Evolutionary conservation across 37 sponge, comb jelly and placozoan species (phyloP), one percentile per base, ranked within the genome.

Genomic region (Ianthella basta): DNA sequence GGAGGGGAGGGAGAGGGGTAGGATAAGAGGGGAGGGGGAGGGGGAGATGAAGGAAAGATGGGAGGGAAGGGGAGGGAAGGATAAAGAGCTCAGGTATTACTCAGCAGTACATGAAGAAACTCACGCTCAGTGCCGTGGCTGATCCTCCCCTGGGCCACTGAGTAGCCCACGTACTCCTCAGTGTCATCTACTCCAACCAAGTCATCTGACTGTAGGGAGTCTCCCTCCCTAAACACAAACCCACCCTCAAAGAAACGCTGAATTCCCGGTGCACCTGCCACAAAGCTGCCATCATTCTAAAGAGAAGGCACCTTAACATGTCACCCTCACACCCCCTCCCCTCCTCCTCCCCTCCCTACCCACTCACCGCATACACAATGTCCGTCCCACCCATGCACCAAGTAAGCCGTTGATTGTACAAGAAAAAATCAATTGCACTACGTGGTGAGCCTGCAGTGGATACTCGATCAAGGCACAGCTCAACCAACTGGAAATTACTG

Each of bases 331-430:
- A 1, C 6, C 32, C 70, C 27, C 35, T 32, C 70, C 19, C 70
- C 19, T n/a, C 70, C 70, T 18, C 34, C 70, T 32, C 70, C 19
- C 70, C 70, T 35, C 34, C 70, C 1, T 35, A 69, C 35, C 33
- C 70, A 34, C 70, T 35, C 70, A 69, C 70, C 63, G 8, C 12
- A 6, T 34, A 69, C 0, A 30, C 35, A 69, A 30, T 30, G 34
- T 69, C 70, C 12, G 35, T 69, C 6, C 70, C 70, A 32, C 35
- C 70, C 70, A 69, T 69, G 70, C 70, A 69, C 34, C 50, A 44
- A 3, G 50, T 44, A 3, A 44, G 8, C 50, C 50, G 50, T 8
- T 8, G 6, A 3, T 44, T 3, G 8, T 8, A 8, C 8, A 44
- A 44, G 6, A 8, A 8, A 3, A 44, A 10, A 44, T 8, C 8